Evolutionary conservation across 2,888 invertebrate species (phyloP).

Genomic region (Acrobasis suavella): DNA sequence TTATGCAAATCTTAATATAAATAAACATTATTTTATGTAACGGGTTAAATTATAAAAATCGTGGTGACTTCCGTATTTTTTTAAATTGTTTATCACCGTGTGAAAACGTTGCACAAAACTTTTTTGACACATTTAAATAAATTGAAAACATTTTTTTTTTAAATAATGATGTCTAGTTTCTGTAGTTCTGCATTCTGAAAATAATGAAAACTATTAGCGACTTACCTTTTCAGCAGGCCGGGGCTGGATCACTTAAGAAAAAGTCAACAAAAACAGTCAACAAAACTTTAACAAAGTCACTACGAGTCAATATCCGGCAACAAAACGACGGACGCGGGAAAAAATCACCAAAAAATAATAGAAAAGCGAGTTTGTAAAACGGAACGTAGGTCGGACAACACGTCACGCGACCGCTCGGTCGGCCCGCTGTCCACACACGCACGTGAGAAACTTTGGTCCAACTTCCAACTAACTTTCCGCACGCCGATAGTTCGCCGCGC

Average conservation of each 20-base stretch:
- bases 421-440: slow-evolving; percentile 66
- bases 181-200: slow-evolving; percentile 1
- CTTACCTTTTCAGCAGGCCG: slow-evolving; percentile 58
- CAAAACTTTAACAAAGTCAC: slow-evolving; percentile 74
- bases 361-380: slow-evolving; percentile 30
- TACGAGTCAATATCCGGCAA: slow-evolving; percentile 64
- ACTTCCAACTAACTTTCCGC: slow-evolving; percentile 65
- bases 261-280: slow-evolving; percentile 65
- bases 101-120: slow-evolving; percentile 28
- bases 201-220: slow-evolving; percentile 27
- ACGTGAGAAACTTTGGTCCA: slow-evolving; percentile 67
- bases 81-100: slow-evolving; percentile 20
- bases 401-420: slow-evolving; percentile 53
- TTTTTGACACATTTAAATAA: neutral
- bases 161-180: neutral
- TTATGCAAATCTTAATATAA: slow-evolving; percentile 24
- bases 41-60: slow-evolving; percentile 12
- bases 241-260: slow-evolving; percentile 40
- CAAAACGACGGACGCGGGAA: slow-evolving; percentile 45
- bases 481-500: slow-evolving; percentile 59
- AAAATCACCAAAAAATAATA: slow-evolving; percentile 51
- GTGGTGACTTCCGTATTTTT: slow-evolving; percentile 6
- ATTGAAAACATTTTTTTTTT: neutral
- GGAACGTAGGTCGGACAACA: slow-evolving; percentile 39
- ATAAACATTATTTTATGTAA: slow-evolving; percentile 16